phyloP scores from a whole-genome alignment of 2,797 vertebrate species.

The Microctenopoma stevenorrisi region DNA sequence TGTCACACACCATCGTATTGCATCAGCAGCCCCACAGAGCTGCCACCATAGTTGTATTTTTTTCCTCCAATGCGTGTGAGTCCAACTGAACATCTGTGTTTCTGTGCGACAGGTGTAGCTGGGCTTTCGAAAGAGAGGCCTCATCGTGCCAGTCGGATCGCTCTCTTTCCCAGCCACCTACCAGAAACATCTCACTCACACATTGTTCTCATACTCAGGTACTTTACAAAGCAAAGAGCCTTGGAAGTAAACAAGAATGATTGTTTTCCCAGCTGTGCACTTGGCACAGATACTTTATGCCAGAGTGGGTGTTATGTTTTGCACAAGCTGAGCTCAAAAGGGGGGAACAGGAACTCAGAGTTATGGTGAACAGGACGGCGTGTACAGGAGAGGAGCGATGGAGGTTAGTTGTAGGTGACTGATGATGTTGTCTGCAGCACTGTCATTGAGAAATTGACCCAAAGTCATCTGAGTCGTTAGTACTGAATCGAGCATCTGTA shows the following conservation, averaged over 20 bases:
- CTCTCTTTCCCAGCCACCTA: constrained; percentile 2
- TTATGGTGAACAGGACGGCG: constrained; percentile 24
- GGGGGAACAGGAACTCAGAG: background rate
- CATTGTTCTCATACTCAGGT: constrained; percentile 2
- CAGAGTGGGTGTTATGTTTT: constrained; percentile 27
- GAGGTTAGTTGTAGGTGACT: constrained; percentile 61
- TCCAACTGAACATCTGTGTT: background rate
- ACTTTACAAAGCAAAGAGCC: constrained; percentile 1
- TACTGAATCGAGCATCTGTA: constrained; percentile 68
- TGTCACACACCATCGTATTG: background rate
- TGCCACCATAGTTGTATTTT: too few species aligned
- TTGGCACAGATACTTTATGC: constrained; percentile 46
- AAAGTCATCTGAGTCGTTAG: constrained; percentile 62
- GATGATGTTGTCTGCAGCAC: constrained; percentile 62
- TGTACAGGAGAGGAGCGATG: constrained; percentile 35
- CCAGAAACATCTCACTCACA: background rate
- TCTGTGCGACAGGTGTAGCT: background rate
- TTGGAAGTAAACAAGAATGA: constrained; percentile 51
- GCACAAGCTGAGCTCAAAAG: constrained; percentile 22
- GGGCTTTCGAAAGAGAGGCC: background rate
- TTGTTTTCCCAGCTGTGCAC: constrained; percentile 71
- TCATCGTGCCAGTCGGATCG: constrained; percentile 18
- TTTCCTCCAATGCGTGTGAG: background rate
- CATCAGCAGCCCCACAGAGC: background rate
- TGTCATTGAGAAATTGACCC: constrained; percentile 68